Evolutionary conservation across 1,140 invertebrate genomes (phyloP), one percentile per base, ranked within the genome.

Genomic region (Panulirus ornatus): DNA sequence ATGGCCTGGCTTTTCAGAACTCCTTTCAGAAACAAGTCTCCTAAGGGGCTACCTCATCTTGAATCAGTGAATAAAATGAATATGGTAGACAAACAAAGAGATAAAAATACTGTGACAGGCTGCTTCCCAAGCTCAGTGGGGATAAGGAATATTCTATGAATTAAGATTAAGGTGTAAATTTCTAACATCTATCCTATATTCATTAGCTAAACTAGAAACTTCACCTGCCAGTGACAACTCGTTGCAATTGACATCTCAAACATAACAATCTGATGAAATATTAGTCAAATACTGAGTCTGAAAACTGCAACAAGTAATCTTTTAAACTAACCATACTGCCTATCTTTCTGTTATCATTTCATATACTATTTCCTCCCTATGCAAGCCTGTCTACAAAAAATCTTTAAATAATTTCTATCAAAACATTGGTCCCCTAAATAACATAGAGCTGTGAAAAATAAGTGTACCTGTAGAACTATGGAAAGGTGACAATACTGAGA

Each of bases 141-240:
- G n/a, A n/a, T n/a, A n/a, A n/a, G n/a, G n/a, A n/a, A n/a, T n/a
- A n/a, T n/a, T n/a, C n/a, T n/a, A n/a, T n/a, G n/a, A n/a, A n/a
- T n/a, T n/a, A n/a, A n/a, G n/a, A n/a, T n/a, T n/a, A n/a, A n/a
- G n/a, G n/a, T n/a, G n/a, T n/a, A n/a, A n/a, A n/a, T n/a, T n/a
- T n/a, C n/a, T n/a, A n/a, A n/a, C n/a, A n/a, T n/a, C n/a, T n/a
- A n/a, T n/a, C n/a, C n/a, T n/a, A n/a, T n/a, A n/a, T 11, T 66
- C 58, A 66, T 27, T 66, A 66, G 1, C 58, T 66, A 66, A 27
- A 66, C 58, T 66, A 66, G 58, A 66, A n/a, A 66, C 44, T 66
- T 66, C 30, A 27, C 27, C 58, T n/a, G 58, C 30, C 58, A 30
- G 58, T 66, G 58, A 66, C n/a, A 66, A 8, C 27, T 8, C 6